Conservation (phyloP, 30 jellyfish, hydroid and myxozoan genomes). For the Cassiopea xamachana region DNA sequence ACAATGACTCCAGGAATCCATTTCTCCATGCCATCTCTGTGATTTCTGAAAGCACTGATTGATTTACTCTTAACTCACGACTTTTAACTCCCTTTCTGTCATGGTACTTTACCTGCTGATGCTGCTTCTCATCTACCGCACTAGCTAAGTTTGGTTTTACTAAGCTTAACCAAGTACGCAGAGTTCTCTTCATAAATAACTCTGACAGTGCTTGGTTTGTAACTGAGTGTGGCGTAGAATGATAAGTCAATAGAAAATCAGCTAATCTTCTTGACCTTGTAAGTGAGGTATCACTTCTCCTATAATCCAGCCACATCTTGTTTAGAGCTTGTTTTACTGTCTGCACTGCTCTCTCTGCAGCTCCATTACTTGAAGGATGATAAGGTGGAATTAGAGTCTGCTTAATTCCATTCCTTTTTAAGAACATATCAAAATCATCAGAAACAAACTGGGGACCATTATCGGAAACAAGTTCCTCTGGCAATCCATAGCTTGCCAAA, state of each 20-base stretch:
- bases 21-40: slow-evolving; percentile 61
- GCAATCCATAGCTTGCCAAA: slow-evolving; percentile 54
- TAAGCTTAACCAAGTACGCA: slow-evolving; percentile 48
- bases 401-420: slow-evolving; percentile 22
- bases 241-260: slow-evolving; percentile 42
- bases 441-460: slow-evolving; percentile 51
- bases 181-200: slow-evolving; percentile 44
- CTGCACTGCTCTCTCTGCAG: slow-evolving; percentile 45
- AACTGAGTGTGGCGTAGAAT: slow-evolving; percentile 63
- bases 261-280: slow-evolving; percentile 42
- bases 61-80: slow-evolving; percentile 29
- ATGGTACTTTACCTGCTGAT: slow-evolving; percentile 42
- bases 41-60: slow-evolving; percentile 46
- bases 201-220: slow-evolving; percentile 70
- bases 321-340: slow-evolving; percentile 41
- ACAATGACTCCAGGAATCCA: slow-evolving; percentile 52
- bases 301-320: slow-evolving; percentile 37
- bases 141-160: slow-evolving; percentile 52
- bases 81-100: slow-evolving; percentile 47
- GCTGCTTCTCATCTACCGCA: slow-evolving; percentile 60
- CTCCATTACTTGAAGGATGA: slow-evolving; percentile 41
- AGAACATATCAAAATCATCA: slow-evolving; percentile 21
- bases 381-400: slow-evolving; percentile 35
- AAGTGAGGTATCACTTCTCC: slow-evolving; percentile 29
- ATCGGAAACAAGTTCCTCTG: slow-evolving; percentile 60